These are phyloP conservation scores for Drosophila engyochracea DNA, from an alignment of 2,888 invertebrate species.

Conservation along the genomic window DNA sequence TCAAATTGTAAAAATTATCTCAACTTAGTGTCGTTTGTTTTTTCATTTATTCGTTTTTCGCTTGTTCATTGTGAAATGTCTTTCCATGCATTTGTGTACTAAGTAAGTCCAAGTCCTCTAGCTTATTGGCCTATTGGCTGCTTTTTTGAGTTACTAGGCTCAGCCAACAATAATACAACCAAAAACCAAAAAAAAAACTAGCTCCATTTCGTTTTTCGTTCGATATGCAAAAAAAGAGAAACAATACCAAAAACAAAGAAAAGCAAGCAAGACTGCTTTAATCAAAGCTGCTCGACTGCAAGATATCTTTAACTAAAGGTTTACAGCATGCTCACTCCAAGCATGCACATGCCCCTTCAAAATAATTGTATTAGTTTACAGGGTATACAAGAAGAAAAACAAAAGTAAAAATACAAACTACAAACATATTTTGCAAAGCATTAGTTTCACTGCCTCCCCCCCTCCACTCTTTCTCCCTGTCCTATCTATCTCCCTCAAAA, in stretches of 20 bases:
- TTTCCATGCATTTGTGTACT: slow-evolving; percentile 68
- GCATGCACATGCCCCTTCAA: background rate
- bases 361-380: background rate
- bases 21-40: slow-evolving; percentile 67
- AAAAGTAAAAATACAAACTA: slow-evolving; percentile 33
- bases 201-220: slow-evolving; percentile 71
- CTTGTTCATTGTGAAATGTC: slow-evolving; percentile 72
- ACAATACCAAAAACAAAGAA: slow-evolving; percentile 23
- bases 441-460: slow-evolving; percentile 46
- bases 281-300: background rate
- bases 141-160: slow-evolving; percentile 26
- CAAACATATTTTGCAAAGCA: slow-evolving; percentile 70
- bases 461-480: background rate
- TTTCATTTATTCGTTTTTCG: slow-evolving; percentile 30
- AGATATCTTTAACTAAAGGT: slow-evolving; percentile 9
- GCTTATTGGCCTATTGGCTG: slow-evolving; percentile 35
- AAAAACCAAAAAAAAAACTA: slow-evolving; percentile 34
- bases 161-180: background rate
- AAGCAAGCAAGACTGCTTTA: slow-evolving; percentile 4
- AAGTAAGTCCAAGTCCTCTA: slow-evolving; percentile 51
- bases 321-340: background rate
- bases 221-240: slow-evolving; percentile 63
- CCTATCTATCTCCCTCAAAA: background rate
- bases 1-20: slow-evolving; percentile 83
- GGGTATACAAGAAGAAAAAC: slow-evolving; percentile 8